Conservation (phyloP, 2,888 invertebrate species). For the Synanthedon formicaeformis region DNA sequence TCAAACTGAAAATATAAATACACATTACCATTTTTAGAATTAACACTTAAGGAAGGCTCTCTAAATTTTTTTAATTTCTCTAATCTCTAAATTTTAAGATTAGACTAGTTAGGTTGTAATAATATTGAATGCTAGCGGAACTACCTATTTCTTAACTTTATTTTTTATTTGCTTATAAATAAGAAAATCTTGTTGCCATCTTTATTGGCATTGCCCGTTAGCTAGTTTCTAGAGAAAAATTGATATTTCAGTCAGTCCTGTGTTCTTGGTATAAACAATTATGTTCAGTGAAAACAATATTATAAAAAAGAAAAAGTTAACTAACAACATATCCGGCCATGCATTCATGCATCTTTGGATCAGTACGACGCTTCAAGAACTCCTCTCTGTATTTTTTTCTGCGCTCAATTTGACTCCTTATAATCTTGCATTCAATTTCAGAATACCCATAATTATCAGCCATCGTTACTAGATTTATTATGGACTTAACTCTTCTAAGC, state of each 20-base stretch:
- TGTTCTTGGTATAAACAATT: too few relatives aligned
- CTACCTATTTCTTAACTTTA: too few relatives aligned
- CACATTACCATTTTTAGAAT: background rate
- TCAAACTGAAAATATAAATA: constrained; percentile 74
- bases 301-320: too few relatives aligned
- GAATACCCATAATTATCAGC: constrained; percentile 58
- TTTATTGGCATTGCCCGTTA: too few relatives aligned
- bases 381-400: constrained; percentile 72
- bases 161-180: too few relatives aligned
- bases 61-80: background rate
- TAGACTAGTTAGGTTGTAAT: background rate
- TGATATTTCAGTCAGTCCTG: too few relatives aligned
- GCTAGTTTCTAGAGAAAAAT: too few relatives aligned
- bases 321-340: constrained; percentile 79
- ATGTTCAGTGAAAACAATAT: too few relatives aligned
- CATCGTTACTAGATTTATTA: constrained; percentile 10
- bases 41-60: background rate
- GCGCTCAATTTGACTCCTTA: constrained; percentile 71
- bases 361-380: constrained; percentile 74
- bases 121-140: background rate
- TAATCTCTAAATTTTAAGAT: too few relatives aligned
- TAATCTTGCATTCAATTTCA: constrained; percentile 54
- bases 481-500: too few relatives aligned
- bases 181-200: too few relatives aligned
- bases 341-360: constrained; percentile 76